Percentiles rank a stretch among this genome's conserved stretches.
These are phyloP conservation scores for Rhinoderma darwinii DNA, from an alignment of 2,113 vertebrate genomes.

Conservation along the genomic window DNA sequence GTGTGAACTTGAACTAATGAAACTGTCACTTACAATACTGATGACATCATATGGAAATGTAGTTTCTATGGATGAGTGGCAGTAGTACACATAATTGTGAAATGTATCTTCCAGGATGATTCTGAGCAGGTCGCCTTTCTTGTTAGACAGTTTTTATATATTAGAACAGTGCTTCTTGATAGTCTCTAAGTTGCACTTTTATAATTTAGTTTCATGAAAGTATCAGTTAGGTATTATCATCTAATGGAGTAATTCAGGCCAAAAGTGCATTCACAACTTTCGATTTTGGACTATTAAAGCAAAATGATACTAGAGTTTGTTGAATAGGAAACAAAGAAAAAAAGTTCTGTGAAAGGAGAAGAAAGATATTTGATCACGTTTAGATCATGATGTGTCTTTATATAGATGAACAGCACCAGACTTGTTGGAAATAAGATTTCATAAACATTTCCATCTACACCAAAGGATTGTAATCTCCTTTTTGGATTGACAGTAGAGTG, in stretches of 20 bases:
- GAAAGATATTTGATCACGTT: background rate
- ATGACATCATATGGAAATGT: background rate
- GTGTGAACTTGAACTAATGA: background rate
- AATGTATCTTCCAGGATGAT: background rate
- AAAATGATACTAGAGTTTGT: constrained; percentile 9
- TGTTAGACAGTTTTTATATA: background rate
- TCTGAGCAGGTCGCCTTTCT: background rate
- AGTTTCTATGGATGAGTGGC: constrained; percentile 7
- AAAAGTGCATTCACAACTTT: background rate
- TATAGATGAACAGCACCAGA: background rate
- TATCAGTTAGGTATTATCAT: background rate
- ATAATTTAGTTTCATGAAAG: background rate
- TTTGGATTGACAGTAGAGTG: too few relatives aligned
- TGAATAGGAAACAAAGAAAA: background rate
- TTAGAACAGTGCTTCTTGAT: background rate
- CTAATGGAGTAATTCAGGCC: background rate
- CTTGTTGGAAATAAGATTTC: background rate
- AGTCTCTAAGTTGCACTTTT: background rate
- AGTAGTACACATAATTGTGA: constrained; percentile 1
- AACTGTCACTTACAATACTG: background rate
- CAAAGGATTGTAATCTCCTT: background rate
- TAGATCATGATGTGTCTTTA: background rate
- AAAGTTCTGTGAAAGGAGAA: background rate
- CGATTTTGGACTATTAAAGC: background rate
- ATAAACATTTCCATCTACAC: background rate